Base-by-base conservation (phyloP, 2,797 vertebrate species). In the Neosilurus hyrtlii region DNA sequence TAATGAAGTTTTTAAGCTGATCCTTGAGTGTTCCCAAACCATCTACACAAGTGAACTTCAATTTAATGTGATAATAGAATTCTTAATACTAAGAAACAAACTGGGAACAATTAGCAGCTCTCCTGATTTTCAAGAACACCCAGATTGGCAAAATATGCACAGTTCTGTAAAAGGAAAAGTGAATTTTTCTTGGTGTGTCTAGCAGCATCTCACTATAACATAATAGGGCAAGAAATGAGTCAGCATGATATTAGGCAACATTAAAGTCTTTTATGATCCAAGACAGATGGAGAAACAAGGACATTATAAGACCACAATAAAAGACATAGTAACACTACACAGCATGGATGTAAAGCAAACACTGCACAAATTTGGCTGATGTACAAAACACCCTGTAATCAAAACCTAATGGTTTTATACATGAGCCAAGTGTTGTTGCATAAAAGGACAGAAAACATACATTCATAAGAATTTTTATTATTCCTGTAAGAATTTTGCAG, bases 201-300 rank as follows among this genome's bases (percentile, higher is more conserved):
- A 26, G 18, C 62, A 83, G 10, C 20, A 79, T n/a, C 75, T 66
- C 52, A 49, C 4, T 37, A 61, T 35, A 61, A 83, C 24, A 75
- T 52, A 30, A 79, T 49, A 51, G 57, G 66, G 56, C 57, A 83
- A 71, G 22, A 66, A 35, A 24, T 71, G 66, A 78, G 18, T 63
- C 49, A 79, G 56, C 26, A 22, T 52, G 76, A 66, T 67, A 68
- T 79, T 67, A 67, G 63, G 78, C 63, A 79, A 79, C 63, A 56
- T 63, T 56, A 66, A 74, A 82, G 49, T 52, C 59, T 82, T 74
- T 65, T 54, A n/a, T 74, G 74, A 83, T 61, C 7, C 30, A 78
- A 72, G 43, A 35, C 67, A 77, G 63, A 83, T 83, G 74, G 65
- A 68, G 35, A 49, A 59, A 68, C 16, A 82, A 66, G 76, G 52